Percentiles rank a stretch among this genome's conserved stretches.
These are phyloP conservation scores for Drosophila rufa DNA, from an alignment of 1,140 invertebrate genomes.

Conservation along the genomic window DNA sequence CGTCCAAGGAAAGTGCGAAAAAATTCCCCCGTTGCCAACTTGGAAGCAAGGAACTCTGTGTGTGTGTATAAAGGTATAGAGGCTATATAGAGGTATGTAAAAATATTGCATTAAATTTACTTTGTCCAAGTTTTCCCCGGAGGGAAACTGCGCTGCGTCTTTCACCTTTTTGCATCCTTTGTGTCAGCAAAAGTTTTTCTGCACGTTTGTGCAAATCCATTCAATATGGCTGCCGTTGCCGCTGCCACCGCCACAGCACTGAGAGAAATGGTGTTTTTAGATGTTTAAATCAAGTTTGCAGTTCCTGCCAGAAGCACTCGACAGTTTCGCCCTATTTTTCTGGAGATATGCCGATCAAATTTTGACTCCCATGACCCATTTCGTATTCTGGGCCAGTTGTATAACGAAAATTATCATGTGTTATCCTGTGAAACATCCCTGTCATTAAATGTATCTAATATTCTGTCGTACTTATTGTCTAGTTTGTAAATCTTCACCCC, in stretches of 20 bases:
- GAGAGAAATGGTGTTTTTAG: background rate
- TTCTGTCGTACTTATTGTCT: too few relatives aligned
- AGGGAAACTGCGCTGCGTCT: slow-evolving; percentile 55
- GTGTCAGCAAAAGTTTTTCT: slow-evolving; percentile 82
- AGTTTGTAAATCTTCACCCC: too few relatives aligned
- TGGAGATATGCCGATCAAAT: too few relatives aligned
- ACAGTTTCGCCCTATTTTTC: too few relatives aligned
- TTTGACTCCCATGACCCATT: too few relatives aligned
- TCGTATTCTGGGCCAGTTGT: too few relatives aligned
- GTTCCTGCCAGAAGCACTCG: too few relatives aligned
- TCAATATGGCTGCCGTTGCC: slow-evolving; percentile 80
- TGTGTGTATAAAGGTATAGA: background rate
- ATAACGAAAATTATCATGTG: too few relatives aligned
- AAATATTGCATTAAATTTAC: slow-evolving; percentile 73
- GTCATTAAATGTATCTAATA: too few relatives aligned
- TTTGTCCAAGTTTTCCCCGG: slow-evolving; percentile 62
- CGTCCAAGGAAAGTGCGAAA: slow-evolving; percentile 41
- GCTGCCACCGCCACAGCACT: slow-evolving; percentile 37
- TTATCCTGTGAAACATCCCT: too few relatives aligned
- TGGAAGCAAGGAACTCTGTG: slow-evolving; percentile 19
- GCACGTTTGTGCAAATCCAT: slow-evolving; percentile 82
- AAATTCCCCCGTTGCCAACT: slow-evolving; percentile 26
- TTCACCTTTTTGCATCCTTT: slow-evolving; percentile 80
- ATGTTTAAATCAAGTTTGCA: too few relatives aligned
- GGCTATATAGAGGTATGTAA: slow-evolving; percentile 48